phyloP scores from a whole-genome alignment of 1,140 invertebrate species.

The Apis dorsata region DNA sequence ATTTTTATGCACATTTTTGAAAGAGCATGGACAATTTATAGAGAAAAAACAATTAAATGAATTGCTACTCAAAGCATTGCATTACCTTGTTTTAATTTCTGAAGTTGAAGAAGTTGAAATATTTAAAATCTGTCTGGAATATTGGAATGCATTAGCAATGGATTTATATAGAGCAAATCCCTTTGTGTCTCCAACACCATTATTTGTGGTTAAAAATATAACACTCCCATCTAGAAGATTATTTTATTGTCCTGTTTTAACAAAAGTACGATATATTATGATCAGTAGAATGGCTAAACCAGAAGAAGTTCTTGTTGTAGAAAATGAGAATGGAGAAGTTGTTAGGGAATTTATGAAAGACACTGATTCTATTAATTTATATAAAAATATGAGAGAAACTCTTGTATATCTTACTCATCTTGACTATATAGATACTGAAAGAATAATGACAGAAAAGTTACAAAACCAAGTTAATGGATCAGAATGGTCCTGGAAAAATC shows the following conservation, averaged over 20 bases:
- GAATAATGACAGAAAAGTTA: conserved; percentile 99
- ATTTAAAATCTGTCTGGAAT: conserved; percentile 99
- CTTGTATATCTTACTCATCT: conserved; percentile 99
- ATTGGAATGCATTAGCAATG: conserved; percentile 96
- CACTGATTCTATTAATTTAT: conserved; percentile 99
- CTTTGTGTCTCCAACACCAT: conserved; percentile 69
- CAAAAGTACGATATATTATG: conserved; percentile 98
- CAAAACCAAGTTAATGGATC: conserved; percentile 99
- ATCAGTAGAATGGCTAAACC: conserved; percentile 99
- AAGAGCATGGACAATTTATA: conserved; percentile 95
- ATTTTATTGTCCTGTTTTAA: conserved; percentile 90
- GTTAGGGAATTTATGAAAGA: conserved; percentile 99
- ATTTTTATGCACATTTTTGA: conserved; percentile 97
- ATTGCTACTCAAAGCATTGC: conserved; percentile 89
- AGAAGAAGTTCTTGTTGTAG: conserved; percentile 99
- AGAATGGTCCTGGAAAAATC: conserved; percentile 99
- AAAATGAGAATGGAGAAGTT: conserved; percentile 99
- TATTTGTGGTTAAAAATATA: conserved; percentile 76
- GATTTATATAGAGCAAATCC: conserved; percentile 93
- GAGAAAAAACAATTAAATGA: conserved; percentile 89
- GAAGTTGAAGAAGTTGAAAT: conserved; percentile 99
- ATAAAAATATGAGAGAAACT: conserved; percentile 99
- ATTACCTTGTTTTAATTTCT: conserved; percentile 97
- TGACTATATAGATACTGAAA: conserved; percentile 98
- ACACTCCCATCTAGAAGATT: conserved; percentile 81